These are phyloP conservation scores for Anoplius nigerrimus DNA, from an alignment of 2,888 invertebrate genomes.

Conservation along the genomic window DNA sequence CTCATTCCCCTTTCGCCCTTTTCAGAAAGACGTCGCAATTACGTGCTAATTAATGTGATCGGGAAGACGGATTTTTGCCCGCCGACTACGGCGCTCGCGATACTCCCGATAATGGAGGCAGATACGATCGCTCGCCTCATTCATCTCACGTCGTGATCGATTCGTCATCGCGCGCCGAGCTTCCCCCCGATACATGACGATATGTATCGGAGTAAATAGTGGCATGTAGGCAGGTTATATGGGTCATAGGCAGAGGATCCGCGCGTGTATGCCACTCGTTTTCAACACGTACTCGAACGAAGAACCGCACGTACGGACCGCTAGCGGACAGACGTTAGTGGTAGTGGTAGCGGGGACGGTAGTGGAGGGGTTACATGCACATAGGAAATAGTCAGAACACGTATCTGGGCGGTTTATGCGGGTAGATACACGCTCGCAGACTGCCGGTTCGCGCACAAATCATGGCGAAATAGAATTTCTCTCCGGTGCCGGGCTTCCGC, in stretches of 20 bases:
- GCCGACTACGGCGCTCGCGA: too few species aligned
- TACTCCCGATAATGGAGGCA: too few species aligned
- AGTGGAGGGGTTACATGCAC: constrained; percentile 14
- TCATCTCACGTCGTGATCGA: constrained; percentile 14
- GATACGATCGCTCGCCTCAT: not conserved
- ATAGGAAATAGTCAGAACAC: constrained; percentile 16
- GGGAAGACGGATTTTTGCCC: too few species aligned
- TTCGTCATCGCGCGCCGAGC: constrained; percentile 9
- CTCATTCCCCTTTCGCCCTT: too few species aligned
- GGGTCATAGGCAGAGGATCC: too few species aligned
- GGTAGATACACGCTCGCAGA: constrained; percentile 8
- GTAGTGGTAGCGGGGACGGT: too few species aligned
- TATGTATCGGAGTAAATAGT: constrained; percentile 12
- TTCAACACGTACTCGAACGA: too few species aligned
- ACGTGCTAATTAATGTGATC: too few species aligned
- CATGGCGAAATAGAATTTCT: constrained; percentile 26
- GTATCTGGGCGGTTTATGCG: constrained; percentile 13
- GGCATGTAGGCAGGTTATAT: not conserved
- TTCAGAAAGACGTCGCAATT: too few species aligned
- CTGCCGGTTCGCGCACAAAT: constrained; percentile 21
- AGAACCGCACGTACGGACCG: too few species aligned
- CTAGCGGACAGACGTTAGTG: too few species aligned
- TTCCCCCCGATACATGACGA: not conserved
- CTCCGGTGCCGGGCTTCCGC: not conserved
- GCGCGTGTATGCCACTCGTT: too few species aligned